Evolutionary conservation across 2,113 vertebrate genomes (phyloP), one percentile per base, ranked within the genome.

Genomic region (Meles meles): DNA sequence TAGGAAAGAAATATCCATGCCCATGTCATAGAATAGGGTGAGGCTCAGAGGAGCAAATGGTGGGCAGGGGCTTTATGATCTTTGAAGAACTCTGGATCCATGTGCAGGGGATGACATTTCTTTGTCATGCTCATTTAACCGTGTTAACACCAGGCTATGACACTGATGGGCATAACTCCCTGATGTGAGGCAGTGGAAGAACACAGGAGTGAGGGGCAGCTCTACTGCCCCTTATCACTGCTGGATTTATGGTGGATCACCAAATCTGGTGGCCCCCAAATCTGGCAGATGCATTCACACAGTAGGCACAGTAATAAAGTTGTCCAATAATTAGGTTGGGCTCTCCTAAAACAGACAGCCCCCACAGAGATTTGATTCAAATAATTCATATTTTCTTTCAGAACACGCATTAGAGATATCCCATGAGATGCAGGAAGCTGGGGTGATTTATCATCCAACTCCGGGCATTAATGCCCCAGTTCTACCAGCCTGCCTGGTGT

Each of bases 171-270:
- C 11, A 2, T 34, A 14, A 6, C 12, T n/a, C n/a, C 7, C 55
- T 2, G 2, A 25, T 1, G 13, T 2, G 63, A 42, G 2, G 6
- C 7, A 6, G 29, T 2, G 34, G 29, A 27, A 3, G 61, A 17
- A 1, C 17, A 4, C 9, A 39, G 14, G 34, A 71, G 1, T 0
- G 5, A 31, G 1, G 27, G 21, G 23, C 39, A 11, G 5, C 52
- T 47, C 49, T 14, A 14, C 47, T 13, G 3, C 49, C 6, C 1
- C 18, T 55, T 8, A 10, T 14, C 52, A 44, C 76, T 15, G 9
- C 55, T 12, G 34, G 7, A 15, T 55, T 27, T 5, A 3, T 49
- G 77, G 29, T 8, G 14, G 52, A 42, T 37, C 59, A 7, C 84
- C 61, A 80, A 21, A 72, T 67, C 92, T n/a, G 76, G 12, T 17